Evolutionary conservation across 2,113 vertebrate genomes (phyloP), one percentile per base, ranked within the genome.

Genomic region (Erinaceus europaeus): DNA sequence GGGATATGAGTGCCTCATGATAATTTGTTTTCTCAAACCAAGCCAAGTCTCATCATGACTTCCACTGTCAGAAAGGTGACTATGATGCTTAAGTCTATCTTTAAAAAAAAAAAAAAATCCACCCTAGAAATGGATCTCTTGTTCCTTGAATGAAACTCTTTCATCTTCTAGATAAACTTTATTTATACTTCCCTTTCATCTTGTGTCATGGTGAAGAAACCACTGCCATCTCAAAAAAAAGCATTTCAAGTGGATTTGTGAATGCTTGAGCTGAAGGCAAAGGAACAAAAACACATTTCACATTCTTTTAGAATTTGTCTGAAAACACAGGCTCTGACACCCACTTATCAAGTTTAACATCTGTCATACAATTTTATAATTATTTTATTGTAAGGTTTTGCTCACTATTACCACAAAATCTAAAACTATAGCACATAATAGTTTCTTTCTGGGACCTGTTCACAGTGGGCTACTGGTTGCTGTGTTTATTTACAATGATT

Each of bases 1-100:
- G 23, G 65, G 21, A 76, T 9, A 23, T 27, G 67, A 42, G 29
- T 57, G 9, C 5, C 15, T 25, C 57, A 40, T 21, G 17, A 42
- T 78, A 18, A 50, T 64, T 64, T 57, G 20, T 92, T 75, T 77
- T 82, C 71, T 77, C 42, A 55, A 89, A 76, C 25, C 32, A 62
- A 68, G 3, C 32, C 29, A 71, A 21, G 17, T 81, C 81, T 71
- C 40, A 32, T 64, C 34, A 71, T 64, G 34, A 76, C 50, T 11
- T 9, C 34, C n/a, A 21, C 7, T 42, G 5, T 50, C 48, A 82
- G 48, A 55, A 21, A n/a, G 25, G 25, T 59, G 34, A 65, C 48
- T 10, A 25, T 38, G 11, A 7, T 14, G 6, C 23, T 52, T 38
- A 55, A 6, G 29, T 29, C 6, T 82, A 3, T 42, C 55, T 50